A percentile compares a stretch with the other conserved stretches of the same genome.
phyloP scores from a whole-genome alignment of 2,113 vertebrate genomes.

The Pituophis catenifer region DNA sequence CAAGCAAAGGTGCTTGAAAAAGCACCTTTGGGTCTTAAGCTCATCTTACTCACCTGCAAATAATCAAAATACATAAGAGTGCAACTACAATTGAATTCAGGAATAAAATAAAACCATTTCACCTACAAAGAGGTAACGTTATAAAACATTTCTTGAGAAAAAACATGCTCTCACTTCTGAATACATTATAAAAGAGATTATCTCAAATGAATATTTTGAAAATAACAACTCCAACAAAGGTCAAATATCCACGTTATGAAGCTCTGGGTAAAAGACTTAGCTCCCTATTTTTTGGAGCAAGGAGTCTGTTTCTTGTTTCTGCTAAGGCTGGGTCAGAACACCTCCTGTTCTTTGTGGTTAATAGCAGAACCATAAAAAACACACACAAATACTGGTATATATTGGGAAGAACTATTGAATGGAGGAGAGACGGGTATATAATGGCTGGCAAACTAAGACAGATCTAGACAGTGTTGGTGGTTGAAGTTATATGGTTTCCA shows the following conservation, averaged over 20 bases:
- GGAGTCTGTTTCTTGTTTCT: no score
- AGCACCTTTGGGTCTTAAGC: neutral
- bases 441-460: no score
- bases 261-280: neutral
- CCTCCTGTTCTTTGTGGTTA: no score
- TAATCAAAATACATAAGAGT: neutral
- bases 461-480: no score
- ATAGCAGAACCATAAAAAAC: no score
- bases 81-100: neutral
- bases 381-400: no score
- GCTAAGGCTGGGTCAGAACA: no score
- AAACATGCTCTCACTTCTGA: neutral
- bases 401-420: no score
- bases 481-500: no score
- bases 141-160: neutral
- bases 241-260: neutral
- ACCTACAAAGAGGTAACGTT: neutral
- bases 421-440: no score
- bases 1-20: no score
- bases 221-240: neutral
- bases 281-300: neutral
- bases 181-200: neutral
- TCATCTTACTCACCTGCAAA: neutral
- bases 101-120: neutral
- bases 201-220: neutral